Base-by-base conservation (phyloP, 2,888 invertebrate species). In the Schizotus pectinicornis region DNA sequence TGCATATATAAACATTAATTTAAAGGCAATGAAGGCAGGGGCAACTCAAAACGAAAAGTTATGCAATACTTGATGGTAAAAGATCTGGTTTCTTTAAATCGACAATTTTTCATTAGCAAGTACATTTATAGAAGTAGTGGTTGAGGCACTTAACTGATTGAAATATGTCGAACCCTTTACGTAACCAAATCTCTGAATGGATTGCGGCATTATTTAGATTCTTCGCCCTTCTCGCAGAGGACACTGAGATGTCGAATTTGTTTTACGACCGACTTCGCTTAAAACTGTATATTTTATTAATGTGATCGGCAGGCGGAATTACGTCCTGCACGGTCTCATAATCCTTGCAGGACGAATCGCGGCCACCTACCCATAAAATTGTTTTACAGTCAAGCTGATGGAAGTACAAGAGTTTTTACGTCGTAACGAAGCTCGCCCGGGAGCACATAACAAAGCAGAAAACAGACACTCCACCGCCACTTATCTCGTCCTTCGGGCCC, bases 401-500 rank as follows among this genome's bases (percentile, higher is more conserved):
- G 38, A 45, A 46, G 35, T 34, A 48, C 56, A 50, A 56, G 60
- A 56, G 55, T 60, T 61, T 60, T 63, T 60, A 61, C 50, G 46
- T 57, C 49, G 50, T 59, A 56, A 62, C 62, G 38, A 41, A 56
- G 43, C 57, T 43, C 60, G 35, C 55, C 47, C 59, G 46, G 39
- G 53, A 54, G 48, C 55, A 61, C 37, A 57, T 61, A 61, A 62
- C 63, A 59, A 63, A 62, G 63, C 66, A 59, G 56, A 62, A 61
- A 65, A 62, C 64, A 63, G 51, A 63, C 67, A 56, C 64, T 65
- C 54, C 43, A 55, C 37, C 55, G 45, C 62, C 57, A 66, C 67
- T 67, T 67, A 67, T 66, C 67, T 67, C 60, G 52, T 62, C 61
- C 63, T 53, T 63, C 48, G 59, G 62, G 64, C 65, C 64, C 59